Evolutionary conservation across 2,888 invertebrate species (phyloP).

Genomic region (Tricholauxania praeusta): DNA sequence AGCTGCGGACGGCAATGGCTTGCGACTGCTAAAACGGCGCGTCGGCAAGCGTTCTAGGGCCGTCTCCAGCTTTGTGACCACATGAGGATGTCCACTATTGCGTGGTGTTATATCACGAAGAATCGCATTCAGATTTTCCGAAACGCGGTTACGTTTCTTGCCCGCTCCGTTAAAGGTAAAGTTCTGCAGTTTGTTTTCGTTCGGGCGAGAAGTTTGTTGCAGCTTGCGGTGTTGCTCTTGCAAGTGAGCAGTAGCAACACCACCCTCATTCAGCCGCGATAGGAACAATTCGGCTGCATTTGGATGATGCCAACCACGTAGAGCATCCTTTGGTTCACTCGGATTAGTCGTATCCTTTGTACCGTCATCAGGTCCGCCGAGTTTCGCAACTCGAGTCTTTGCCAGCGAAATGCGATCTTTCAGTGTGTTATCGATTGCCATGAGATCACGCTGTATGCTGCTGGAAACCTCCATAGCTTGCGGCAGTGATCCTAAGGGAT

Average conservation of each 20-base stretch:
- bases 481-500: constrained; percentile 37
- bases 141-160: background rate
- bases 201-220: constrained; percentile 11
- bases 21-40: background rate
- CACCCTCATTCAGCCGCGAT: constrained; percentile 33
- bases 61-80: background rate
- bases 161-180: too few species aligned
- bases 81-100: background rate
- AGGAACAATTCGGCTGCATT: constrained; percentile 27
- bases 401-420: constrained; percentile 41
- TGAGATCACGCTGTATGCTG: constrained; percentile 46
- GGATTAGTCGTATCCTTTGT: background rate
- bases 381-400: constrained; percentile 6
- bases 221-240: constrained; percentile 40
- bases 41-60: background rate
- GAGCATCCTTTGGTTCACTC: background rate
- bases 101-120: constrained; percentile 5
- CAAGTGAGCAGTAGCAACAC: constrained; percentile 32
- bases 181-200: background rate
- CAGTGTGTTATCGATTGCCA: constrained; percentile 42
- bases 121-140: constrained; percentile 6
- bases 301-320: constrained; percentile 35
- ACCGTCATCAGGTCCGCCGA: background rate
- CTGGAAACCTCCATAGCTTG: constrained; percentile 42
- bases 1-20: background rate